phyloP scores from a whole-genome alignment of 2,888 invertebrate species.

The Volucella bombylans region DNA sequence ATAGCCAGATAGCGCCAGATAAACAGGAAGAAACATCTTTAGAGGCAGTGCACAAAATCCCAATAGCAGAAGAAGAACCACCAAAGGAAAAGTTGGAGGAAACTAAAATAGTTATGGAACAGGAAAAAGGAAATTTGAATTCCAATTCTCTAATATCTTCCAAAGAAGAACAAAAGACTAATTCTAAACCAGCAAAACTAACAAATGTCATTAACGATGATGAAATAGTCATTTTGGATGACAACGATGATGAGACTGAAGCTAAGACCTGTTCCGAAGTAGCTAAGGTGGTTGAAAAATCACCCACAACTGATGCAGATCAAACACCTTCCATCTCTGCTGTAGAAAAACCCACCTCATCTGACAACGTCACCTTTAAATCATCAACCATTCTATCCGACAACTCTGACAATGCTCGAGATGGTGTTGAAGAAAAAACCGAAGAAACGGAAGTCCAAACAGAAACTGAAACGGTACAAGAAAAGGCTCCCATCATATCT shows the following conservation, averaged over 20 bases:
- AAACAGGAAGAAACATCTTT: too few species aligned
- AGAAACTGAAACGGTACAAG: conserved; percentile 4
- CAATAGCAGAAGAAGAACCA: too few species aligned
- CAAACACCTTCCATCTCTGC: conserved; percentile 29
- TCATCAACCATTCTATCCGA: conserved; percentile 74
- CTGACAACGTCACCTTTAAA: conserved; percentile 25
- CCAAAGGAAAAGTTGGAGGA: conserved; percentile 12
- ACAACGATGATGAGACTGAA: conserved; percentile 75
- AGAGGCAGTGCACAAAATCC: too few species aligned
- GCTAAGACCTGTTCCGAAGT: neutral
- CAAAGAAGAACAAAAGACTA: neutral
- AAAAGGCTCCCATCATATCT: conserved; percentile 65
- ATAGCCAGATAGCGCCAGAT: too few species aligned
- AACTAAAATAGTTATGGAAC: conserved; percentile 14
- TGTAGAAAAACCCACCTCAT: conserved; percentile 38
- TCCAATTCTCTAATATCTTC: neutral
- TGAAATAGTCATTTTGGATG: conserved; percentile 77
- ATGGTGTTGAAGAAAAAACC: conserved; percentile 77
- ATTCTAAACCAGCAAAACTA: neutral
- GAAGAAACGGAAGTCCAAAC: conserved; percentile 1
- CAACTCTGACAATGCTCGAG: conserved; percentile 80
- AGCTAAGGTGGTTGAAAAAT: conserved; percentile 21
- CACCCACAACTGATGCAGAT: conserved; percentile 1
- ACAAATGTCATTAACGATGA: conserved; percentile 57
- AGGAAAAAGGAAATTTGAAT: neutral